Evolutionary conservation across 2,888 invertebrate species (phyloP), one percentile per base, ranked within the genome.

Genomic region (Boloria selene): DNA sequence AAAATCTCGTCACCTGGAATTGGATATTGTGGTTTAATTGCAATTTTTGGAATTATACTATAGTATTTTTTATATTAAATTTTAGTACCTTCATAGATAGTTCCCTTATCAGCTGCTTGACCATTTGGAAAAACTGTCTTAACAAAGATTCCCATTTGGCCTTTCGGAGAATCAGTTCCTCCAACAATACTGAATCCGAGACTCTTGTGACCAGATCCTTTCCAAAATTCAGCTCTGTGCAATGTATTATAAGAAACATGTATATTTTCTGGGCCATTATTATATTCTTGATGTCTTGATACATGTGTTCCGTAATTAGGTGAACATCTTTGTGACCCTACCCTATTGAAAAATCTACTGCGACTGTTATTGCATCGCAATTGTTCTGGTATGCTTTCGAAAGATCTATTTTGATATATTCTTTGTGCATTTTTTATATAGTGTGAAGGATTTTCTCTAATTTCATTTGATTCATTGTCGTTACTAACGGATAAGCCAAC

Each of bases 141-240:
- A 5, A 98, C 96, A 84, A 96, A 97, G 83, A 98, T 97, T 54
- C 97, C 97, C 94, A 97, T 96, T 83, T 95, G 95, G 54, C 97
- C 97, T 85, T 96, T 96, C 0, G 97, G 96, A 3, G 97, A 97
- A 86, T 97, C 97, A 59, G 95, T 94, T 55, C 97, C 98, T 61
- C 97, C 98, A 42, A 97, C 97, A 75, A 97, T 97, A 82, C 97
- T 97, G 83, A 98, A 97, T 47, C 97, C 97, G 60, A 97, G 93
- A 64, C 97, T 97, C 85, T 97, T 97, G 77, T 96, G 95, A 38
- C 97, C 96, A 5, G 94, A 94, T 38, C 97, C 97, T 87, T 97
- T 97, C 88, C 95, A 95, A 83, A 96, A 96, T 64, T 94, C 94
- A 13, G 95, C 93, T 79, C 80, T 87, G 68, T 91, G 88, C 70